A percentile compares a stretch with the other conserved stretches of the same genome.
Conservation (phyloP, 2,888 invertebrate species). For the Drosophila pegasa region DNA sequence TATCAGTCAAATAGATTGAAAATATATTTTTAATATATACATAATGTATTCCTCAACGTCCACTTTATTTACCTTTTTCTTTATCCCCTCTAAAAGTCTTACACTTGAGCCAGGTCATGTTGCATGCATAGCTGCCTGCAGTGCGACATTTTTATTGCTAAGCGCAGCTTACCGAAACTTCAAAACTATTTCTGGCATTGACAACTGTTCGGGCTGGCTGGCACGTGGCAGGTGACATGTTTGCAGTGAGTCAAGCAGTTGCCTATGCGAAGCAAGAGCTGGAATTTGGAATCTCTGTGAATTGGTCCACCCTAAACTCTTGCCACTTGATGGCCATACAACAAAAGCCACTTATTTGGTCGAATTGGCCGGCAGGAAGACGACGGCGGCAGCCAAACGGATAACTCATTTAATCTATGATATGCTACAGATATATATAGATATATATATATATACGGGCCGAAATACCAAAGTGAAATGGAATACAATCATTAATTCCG, state of each 20-base stretch:
- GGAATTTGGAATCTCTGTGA: not conserved
- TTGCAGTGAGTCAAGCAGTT: not conserved
- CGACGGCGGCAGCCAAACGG: constrained; percentile 20
- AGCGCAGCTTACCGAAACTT: too few relatives aligned
- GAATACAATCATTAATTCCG: constrained; percentile 77
- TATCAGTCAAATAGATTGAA: too few relatives aligned
- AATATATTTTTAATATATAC: too few relatives aligned
- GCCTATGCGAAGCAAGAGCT: not conserved
- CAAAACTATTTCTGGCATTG: too few relatives aligned
- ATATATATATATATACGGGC: constrained; percentile 4
- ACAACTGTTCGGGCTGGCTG: too few relatives aligned
- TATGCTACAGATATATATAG: not conserved
- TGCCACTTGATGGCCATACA: constrained; percentile 2
- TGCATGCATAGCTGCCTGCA: too few relatives aligned
- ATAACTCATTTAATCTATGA: constrained; percentile 63
- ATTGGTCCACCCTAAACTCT: not conserved
- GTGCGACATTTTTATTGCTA: too few relatives aligned
- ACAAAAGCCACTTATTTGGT: constrained; percentile 30
- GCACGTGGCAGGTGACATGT: too few relatives aligned
- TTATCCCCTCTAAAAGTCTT: too few relatives aligned
- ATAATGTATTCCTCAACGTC: too few relatives aligned
- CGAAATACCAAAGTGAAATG: constrained; percentile 56
- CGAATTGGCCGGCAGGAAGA: constrained; percentile 10
- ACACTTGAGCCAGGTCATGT: too few relatives aligned
- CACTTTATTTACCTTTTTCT: too few relatives aligned